Evolutionary conservation across 2,888 invertebrate genomes (phyloP), one percentile per base, ranked within the genome.

Genomic region (Papilio demoleus): DNA sequence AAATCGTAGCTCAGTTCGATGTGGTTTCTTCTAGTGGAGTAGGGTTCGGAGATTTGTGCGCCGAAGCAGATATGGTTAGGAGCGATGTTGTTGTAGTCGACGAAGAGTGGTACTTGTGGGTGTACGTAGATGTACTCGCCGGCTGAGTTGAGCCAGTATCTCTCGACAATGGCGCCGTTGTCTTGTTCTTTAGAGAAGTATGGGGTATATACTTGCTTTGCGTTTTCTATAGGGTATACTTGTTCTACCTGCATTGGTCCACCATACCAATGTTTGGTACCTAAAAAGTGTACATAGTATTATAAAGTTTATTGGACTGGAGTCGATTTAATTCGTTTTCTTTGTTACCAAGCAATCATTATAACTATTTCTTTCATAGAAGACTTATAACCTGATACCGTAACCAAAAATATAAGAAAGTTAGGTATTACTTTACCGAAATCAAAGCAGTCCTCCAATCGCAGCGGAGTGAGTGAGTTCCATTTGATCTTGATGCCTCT

Each of bases 71-170:
- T 78, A 73, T 93, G 88, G 42, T 93, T 92, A 17, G 79, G 80
- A 8, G 84, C 78, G n/a, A 92, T 79, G 68, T 93, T 93, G 75
- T 95, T 95, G 75, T 96, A 95, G 78, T 96, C 95, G 0, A 96
- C 89, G 79, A 96, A 96, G 0, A 97, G 86, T 0, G 96, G 96
- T 0, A 94, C 94, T 70, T 90, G 87, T 1, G 94, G 92, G 62
- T 94, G 90, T 0, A 96, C 94, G 75, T 93, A 94, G 42, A 96
- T 85, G 73, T 95, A 95, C 69, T 94, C 93, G 8, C 97, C 97
- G 14, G 89, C 92, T 0, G 96, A 95, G 71, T 94, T 95, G 14
- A 97, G 88, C 96, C 97, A 96, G 77, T 95, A 95, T 71, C 95
- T 90, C 78, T 96, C 96, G 1, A 93, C 85, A 0, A 95, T 91